Base-by-base conservation (phyloP, 2,888 invertebrate species). In the Pardosa pseudoannulata region DNA sequence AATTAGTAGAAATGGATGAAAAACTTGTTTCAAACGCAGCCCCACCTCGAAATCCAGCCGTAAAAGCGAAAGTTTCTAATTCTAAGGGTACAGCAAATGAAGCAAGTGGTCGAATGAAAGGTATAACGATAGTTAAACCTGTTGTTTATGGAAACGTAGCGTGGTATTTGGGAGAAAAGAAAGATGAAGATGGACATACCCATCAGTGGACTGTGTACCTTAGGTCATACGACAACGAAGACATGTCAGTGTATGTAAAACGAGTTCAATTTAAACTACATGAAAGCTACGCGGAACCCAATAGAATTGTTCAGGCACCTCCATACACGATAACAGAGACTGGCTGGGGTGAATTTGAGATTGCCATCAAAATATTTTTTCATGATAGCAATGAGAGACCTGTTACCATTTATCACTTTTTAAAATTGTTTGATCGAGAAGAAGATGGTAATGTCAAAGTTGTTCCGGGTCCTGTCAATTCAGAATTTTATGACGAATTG, bases 281-380 rank as follows among this genome's bases (percentile, higher is more conserved):
- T 90, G 99, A 99, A 92, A 98, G 98, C 91, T 99, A 98, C 90
- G 94, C 96, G 0, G 98, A 98, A 92, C 96, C 96, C 0, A 98
- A 97, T 91, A 93, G 99, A 89, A 96, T 98, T 89, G 94, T 98
- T 0, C 96, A 96, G 0, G 97, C 97, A 91, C 98, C 98, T 0
- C 99, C 99, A 0, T 99, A 97, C 91, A 98, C 99, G 93, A 94
- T 99, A 6, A 97, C 96, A 0, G 99, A 99, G 92, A 99, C 99
- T 0, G 99, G 99, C 0, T 99, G 99, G 99, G 99, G 99, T 89
- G 99, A 99, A 93, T 99, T 99, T 91, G 99, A 99, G 92, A 96
- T 99, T 89, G 96, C 97, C 41, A 98, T 99, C 78, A 98, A 98
- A 92, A 96, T 99, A 88, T 97, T 97, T 92, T 99, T 99, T 90